A percentile compares a stretch with the other conserved stretches of the same genome.
Conservation (phyloP, 2,797 vertebrate genomes). For the Brachyalestes nurse region DNA sequence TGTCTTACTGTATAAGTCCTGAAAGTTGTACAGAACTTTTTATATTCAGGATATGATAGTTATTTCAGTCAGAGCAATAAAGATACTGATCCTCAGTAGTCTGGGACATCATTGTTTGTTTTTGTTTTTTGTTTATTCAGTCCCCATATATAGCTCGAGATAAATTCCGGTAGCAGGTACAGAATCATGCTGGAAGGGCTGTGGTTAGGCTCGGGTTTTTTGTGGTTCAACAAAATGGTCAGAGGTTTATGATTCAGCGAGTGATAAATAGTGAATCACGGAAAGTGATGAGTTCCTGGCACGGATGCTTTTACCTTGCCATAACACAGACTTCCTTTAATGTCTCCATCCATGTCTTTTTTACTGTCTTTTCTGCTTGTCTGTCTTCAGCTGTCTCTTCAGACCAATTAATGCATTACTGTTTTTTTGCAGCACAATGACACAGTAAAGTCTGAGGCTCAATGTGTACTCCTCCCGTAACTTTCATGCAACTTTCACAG, state of each 20-base stretch:
- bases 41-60: not conserved
- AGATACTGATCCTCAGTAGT: not conserved
- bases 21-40: too few relatives aligned
- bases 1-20: too few relatives aligned
- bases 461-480: not conserved
- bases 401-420: not conserved
- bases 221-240: not conserved
- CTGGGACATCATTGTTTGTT: not conserved
- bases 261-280: not conserved
- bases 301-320: not conserved
- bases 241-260: conserved; percentile 4
- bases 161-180: not conserved
- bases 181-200: not conserved
- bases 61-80: not conserved
- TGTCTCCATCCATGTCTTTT: not conserved
- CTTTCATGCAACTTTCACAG: not conserved
- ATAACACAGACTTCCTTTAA: not conserved
- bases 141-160: not conserved
- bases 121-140: not conserved
- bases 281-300: not conserved
- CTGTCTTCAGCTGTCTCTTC: not conserved
- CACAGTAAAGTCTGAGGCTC: not conserved
- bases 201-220: not conserved
- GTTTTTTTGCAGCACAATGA: not conserved
- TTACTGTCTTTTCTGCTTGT: not conserved